These are phyloP conservation scores for Sminthurinus signatus DNA, from an alignment of 1,140 invertebrate genomes.

Conservation along the genomic window DNA sequence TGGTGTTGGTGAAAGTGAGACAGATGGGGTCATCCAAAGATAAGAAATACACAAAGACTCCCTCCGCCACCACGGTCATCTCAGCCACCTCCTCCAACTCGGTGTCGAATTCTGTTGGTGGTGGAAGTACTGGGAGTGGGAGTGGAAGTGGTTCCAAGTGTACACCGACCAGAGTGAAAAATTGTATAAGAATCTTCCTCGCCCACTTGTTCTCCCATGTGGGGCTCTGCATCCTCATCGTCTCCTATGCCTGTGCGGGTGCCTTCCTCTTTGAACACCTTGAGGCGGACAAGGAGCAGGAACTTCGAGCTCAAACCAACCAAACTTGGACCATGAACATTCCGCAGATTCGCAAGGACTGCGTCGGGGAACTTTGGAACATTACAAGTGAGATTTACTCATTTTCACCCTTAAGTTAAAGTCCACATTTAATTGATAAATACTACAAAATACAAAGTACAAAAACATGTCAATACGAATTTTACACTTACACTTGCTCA, in stretches of 20 bases:
- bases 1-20: neutral
- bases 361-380: slow-evolving; percentile 47
- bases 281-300: slow-evolving; percentile 49
- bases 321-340: slow-evolving; percentile 26
- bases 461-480: too few relatives aligned
- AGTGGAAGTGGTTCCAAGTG: slow-evolving; percentile 27
- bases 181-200: slow-evolving; percentile 44
- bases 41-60: neutral
- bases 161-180: slow-evolving; percentile 28
- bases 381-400: slow-evolving; percentile 46
- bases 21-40: neutral
- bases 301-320: slow-evolving; percentile 38
- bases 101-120: too few relatives aligned
- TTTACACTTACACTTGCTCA: too few relatives aligned
- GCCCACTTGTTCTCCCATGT: slow-evolving; percentile 56
- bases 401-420: too few relatives aligned
- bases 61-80: neutral
- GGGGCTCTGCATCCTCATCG: slow-evolving; percentile 56
- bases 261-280: slow-evolving; percentile 57
- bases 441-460: too few relatives aligned
- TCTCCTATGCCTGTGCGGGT: slow-evolving; percentile 57
- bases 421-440: too few relatives aligned
- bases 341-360: slow-evolving; percentile 26
- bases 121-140: neutral
- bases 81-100: too few relatives aligned